Evolutionary conservation across 2,888 invertebrate genomes (phyloP).

Genomic region (Mesorhabditis spiculigera): DNA sequence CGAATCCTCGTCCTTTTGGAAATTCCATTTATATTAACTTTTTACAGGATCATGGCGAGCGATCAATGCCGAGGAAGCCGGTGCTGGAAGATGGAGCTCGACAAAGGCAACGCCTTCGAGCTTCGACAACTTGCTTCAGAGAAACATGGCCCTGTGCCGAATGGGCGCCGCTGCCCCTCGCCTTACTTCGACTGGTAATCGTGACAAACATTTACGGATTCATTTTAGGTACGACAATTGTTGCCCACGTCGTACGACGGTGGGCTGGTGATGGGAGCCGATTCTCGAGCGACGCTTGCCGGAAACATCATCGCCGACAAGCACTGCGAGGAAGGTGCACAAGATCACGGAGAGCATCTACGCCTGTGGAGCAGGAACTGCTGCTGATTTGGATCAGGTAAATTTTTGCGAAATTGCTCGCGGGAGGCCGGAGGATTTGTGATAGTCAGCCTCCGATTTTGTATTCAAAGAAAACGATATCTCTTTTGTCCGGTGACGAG

Average conservation of each 20-base stretch:
- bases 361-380: slow-evolving; percentile 97
- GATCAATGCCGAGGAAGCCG: slow-evolving; percentile 21
- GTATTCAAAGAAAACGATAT: neutral
- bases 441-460: too few species aligned
- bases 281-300: slow-evolving; percentile 93
- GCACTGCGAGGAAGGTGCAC: slow-evolving; percentile 80
- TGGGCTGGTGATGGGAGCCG: slow-evolving; percentile 95
- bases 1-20: too few species aligned
- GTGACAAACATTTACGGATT: neutral
- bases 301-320: slow-evolving; percentile 94
- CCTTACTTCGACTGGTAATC: slow-evolving; percentile 80
- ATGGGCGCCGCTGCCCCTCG: slow-evolving; percentile 80
- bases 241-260: slow-evolving; percentile 77
- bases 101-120: slow-evolving; percentile 48
- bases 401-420: neutral
- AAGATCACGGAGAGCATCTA: slow-evolving; percentile 63
- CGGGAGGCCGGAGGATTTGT: neutral
- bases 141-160: slow-evolving; percentile 76
- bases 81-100: slow-evolving; percentile 33
- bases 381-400: slow-evolving; percentile 94
- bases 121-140: slow-evolving; percentile 62
- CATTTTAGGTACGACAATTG: slow-evolving; percentile 81
- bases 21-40: too few species aligned
- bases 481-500: slow-evolving; percentile 64
- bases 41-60: slow-evolving; percentile 22